Base-by-base conservation (phyloP, 1,140 invertebrate species). In the Bombus waltoni region DNA sequence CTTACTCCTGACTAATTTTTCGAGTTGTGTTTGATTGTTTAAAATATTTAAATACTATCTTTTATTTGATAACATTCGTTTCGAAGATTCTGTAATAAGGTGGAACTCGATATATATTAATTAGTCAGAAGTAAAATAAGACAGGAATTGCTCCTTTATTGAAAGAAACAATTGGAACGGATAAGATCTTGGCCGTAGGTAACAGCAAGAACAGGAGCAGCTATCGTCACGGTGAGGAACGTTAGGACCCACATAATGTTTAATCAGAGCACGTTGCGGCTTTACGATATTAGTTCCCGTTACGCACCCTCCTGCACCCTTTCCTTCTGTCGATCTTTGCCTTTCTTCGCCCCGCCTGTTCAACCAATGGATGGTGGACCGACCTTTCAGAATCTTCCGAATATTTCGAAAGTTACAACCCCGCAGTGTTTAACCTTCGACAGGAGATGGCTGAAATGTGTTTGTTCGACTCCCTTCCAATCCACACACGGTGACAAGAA, bases 231-330 rank as follows among this genome's bases (percentile, higher is more conserved):
- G 83, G 90, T 87, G 92, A 91, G 93, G 92, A 93, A 93, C 92
- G 88, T 91, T 92, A 85, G 90, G 92, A 93, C 88, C 91, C 92
- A 90, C 93, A 93, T 94, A 94, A 95, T 93, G 94, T 95, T 95
- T 95, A 95, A 95, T 95, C 94, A 94, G 93, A 94, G 93, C 94
- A 95, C 94, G 94, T 95, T 95, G 94, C 91, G 93, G 94, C 90
- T 95, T 95, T 94, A 95, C 93, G 94, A 95, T 93, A 94, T 95
- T 94, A 94, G 94, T 92, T 87, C 87, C 91, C 90, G 85, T 88
- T 88, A 90, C 91, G 90, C 90, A 88, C 89, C 88, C 89, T 89
- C 83, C 71, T 86, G 78, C 77, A 76, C 73, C 81, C 77, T 88
- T 89, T 72, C 71, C 72, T 15, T 44, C 15, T 40, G 62, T 62